Percentiles rank a stretch among this genome's conserved stretches.
These are phyloP conservation scores for Rynchops niger DNA, from an alignment of 2,113 vertebrate species.

Conservation along the genomic window DNA sequence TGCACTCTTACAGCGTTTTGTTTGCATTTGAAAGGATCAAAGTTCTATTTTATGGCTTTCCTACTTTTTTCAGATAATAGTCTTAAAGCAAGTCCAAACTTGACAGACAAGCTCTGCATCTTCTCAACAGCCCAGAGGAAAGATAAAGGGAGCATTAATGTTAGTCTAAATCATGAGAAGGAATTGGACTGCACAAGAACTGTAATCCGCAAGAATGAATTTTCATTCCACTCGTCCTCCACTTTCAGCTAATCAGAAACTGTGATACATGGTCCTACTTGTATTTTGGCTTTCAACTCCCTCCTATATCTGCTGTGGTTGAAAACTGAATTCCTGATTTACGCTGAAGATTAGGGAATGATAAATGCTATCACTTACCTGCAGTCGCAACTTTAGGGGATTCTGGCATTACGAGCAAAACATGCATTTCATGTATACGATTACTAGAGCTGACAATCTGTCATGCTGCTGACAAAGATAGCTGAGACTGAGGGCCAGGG, in stretches of 20 bases:
- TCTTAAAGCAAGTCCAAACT: slow-evolving; percentile 59
- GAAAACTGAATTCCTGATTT: slow-evolving; percentile 33
- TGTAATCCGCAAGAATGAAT: slow-evolving; percentile 48
- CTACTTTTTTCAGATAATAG: slow-evolving; percentile 27
- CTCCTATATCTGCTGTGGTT: slow-evolving; percentile 33
- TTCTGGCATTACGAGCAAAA: slow-evolving; percentile 36
- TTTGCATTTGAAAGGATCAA: slow-evolving; percentile 38
- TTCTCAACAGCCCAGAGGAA: slow-evolving; percentile 47
- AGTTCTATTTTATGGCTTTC: slow-evolving; percentile 51
- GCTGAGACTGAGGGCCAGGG: background rate
- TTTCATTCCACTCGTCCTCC: slow-evolving; percentile 58
- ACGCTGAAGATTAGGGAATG: background rate
- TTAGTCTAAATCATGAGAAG: slow-evolving; percentile 54
- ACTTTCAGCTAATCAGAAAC: slow-evolving; percentile 32
- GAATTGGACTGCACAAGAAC: slow-evolving; percentile 57
- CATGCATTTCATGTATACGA: background rate
- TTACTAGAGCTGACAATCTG: background rate
- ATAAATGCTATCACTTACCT: slow-evolving; percentile 8
- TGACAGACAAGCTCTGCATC: slow-evolving; percentile 68
- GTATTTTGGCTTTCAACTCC: slow-evolving; percentile 50
- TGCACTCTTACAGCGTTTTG: background rate
- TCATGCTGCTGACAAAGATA: slow-evolving; percentile 10
- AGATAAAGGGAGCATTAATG: slow-evolving; percentile 51
- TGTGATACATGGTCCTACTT: slow-evolving; percentile 48
- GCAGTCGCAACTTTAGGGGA: background rate